A percentile compares a stretch with the other conserved stretches of the same genome.
Evolutionary conservation across 2,888 invertebrate genomes (phyloP).

Genomic region (Macrophya annulata): DNA sequence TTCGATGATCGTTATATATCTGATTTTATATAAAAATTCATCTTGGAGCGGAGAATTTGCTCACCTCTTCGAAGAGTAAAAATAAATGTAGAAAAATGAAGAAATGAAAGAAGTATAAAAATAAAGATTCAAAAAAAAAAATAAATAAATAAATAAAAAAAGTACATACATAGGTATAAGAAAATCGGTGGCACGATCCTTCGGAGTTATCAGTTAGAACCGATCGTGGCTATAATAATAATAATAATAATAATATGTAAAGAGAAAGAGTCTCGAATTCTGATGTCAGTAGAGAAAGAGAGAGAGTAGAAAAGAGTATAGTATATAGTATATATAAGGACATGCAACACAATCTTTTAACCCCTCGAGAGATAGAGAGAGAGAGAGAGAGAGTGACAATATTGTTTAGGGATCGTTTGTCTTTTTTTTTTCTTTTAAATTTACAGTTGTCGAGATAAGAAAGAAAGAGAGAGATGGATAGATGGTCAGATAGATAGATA

Average conservation of each 20-base stretch:
- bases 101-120: too few species aligned
- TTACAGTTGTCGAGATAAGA: conserved; percentile 52
- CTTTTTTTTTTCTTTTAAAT: conserved; percentile 28
- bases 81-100: too few species aligned
- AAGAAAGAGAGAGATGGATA: background rate
- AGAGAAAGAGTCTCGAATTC: background rate
- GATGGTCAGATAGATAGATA: background rate
- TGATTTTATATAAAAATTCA: too few species aligned
- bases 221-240: conserved; percentile 43
- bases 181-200: conserved; percentile 54
- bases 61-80: conserved; percentile 23
- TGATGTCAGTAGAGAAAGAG: too few species aligned
- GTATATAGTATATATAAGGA: too few species aligned
- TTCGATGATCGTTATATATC: too few species aligned
- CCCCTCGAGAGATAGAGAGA: background rate
- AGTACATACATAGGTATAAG: conserved; percentile 20
- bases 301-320: too few species aligned
- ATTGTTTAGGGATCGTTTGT: conserved; percentile 55
- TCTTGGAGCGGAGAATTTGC: background rate
- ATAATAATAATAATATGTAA: too few species aligned
- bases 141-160: background rate
- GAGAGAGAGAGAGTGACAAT: conserved; percentile 17
- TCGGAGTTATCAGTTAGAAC: conserved; percentile 30
- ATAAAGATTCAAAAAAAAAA: background rate
- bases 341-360: background rate